Evolutionary conservation across 2,888 invertebrate genomes (phyloP).

Genomic region (Himalopsyche tibetana): DNA sequence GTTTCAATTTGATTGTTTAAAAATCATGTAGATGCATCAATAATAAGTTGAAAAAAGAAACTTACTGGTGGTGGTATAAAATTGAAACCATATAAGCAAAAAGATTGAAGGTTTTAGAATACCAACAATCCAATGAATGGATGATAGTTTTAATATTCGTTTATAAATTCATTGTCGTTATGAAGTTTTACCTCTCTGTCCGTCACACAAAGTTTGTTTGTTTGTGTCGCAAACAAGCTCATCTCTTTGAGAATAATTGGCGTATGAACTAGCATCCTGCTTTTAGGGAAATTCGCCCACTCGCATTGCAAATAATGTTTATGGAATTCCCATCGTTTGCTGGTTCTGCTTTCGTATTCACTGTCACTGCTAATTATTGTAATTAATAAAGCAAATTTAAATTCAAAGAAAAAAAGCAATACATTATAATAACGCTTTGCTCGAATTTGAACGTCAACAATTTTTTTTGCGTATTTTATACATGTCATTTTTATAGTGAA

Average conservation of each 20-base stretch:
- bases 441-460: background rate
- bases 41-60: too few species aligned
- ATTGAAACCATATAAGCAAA: background rate
- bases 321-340: background rate
- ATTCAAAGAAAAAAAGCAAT: background rate
- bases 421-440: background rate
- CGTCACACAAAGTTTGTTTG: background rate
- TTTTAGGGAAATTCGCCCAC: conserved; percentile 35
- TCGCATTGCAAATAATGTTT: conserved; percentile 33
- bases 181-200: background rate
- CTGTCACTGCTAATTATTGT: background rate
- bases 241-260: conserved; percentile 51
- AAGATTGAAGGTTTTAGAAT: background rate
- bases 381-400: background rate
- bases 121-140: too few species aligned
- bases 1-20: too few species aligned
- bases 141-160: too few species aligned
- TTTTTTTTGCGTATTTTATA: too few species aligned
- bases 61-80: background rate
- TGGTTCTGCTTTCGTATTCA: background rate
- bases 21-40: too few species aligned
- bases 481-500: too few species aligned
- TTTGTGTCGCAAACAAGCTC: conserved; percentile 39
- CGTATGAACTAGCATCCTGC: conserved; percentile 16
- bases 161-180: too few species aligned